Evolutionary conservation across 2,888 invertebrate species (phyloP).

Genomic region (Pyrochroa serraticornis): DNA sequence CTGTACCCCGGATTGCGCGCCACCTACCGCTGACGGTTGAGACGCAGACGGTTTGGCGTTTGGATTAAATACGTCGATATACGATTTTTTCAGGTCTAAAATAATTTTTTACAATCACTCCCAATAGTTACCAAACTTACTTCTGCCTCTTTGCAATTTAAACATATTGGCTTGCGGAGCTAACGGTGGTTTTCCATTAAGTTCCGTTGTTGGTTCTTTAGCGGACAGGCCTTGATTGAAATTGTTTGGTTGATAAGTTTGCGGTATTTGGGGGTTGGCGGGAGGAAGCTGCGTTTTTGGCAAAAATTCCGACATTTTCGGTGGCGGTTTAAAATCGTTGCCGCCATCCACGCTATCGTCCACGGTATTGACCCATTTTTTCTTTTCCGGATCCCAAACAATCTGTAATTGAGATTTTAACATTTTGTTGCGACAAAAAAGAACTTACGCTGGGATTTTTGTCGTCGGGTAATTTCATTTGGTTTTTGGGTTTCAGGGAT

Average conservation of each 20-base stretch:
- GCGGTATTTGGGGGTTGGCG: neutral
- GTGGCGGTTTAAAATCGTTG: constrained; percentile 68
- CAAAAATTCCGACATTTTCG: constrained; percentile 68
- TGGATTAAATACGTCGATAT: constrained; percentile 90
- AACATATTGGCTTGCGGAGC: constrained; percentile 70
- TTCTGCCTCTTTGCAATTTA: constrained; percentile 78
- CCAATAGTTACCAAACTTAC: constrained; percentile 60
- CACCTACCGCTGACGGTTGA: constrained; percentile 56
- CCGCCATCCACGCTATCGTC: constrained; percentile 67
- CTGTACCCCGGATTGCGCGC: constrained; percentile 41
- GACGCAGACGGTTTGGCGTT: constrained; percentile 59
- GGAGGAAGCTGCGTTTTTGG: constrained; percentile 34
- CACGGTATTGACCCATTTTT: constrained; percentile 86
- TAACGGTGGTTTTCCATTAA: constrained; percentile 26
- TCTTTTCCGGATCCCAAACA: constrained; percentile 89
- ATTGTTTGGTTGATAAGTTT: constrained; percentile 5
- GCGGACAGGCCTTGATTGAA: constrained; percentile 6
- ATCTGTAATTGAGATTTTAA: constrained; percentile 65
- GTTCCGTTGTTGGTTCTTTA: constrained; percentile 6
- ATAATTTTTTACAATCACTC: constrained; percentile 8
- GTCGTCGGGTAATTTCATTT: constrained; percentile 95
- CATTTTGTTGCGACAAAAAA: neutral
- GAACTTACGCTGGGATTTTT: constrained; percentile 83
- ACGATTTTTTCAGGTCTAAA: constrained; percentile 80
- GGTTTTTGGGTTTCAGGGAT: constrained; percentile 84